phyloP scores from a whole-genome alignment of 2,797 vertebrate genomes.

The Rhodeus uyekii region DNA sequence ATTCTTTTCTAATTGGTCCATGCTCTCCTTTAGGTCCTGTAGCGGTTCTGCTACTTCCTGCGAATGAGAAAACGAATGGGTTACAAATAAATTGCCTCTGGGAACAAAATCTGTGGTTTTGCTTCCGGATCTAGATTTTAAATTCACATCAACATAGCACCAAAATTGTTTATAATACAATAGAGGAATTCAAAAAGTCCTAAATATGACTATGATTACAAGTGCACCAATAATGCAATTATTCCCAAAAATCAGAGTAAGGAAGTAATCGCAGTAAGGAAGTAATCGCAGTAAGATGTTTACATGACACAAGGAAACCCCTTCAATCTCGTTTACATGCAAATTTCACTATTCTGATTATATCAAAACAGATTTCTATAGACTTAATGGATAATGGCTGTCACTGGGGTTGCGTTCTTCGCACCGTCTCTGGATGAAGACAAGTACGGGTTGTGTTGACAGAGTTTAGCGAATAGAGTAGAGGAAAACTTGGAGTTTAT shows the following conservation, averaged over 20 bases:
- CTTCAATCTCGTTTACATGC: neutral
- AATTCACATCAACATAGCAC: neutral
- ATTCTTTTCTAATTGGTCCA: slow-evolving; percentile 97
- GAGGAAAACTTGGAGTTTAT: neutral
- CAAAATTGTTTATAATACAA: neutral
- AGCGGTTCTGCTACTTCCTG: slow-evolving; percentile 97
- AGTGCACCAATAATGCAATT: too few species aligned
- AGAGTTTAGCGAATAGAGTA: neutral
- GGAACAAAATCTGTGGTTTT: neutral
- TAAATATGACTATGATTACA: too few species aligned
- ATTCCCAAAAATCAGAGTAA: neutral
- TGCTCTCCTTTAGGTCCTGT: slow-evolving; percentile 97
- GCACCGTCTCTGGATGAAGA: too few species aligned
- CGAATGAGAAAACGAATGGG: slow-evolving; percentile 17
- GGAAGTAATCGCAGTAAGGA: too few species aligned
- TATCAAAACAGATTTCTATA: too few species aligned
- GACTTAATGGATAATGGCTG: too few species aligned
- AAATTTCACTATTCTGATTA: neutral
- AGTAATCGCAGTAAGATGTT: too few species aligned
- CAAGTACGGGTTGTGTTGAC: too few species aligned
- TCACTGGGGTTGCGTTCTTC: too few species aligned
- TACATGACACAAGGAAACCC: neutral
- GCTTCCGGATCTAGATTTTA: neutral
- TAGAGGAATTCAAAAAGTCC: neutral
- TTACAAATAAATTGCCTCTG: neutral